A percentile compares a stretch with the other conserved stretches of the same genome.
phyloP scores from a whole-genome alignment of 2,113 vertebrate species.

The Morone chrysops region DNA sequence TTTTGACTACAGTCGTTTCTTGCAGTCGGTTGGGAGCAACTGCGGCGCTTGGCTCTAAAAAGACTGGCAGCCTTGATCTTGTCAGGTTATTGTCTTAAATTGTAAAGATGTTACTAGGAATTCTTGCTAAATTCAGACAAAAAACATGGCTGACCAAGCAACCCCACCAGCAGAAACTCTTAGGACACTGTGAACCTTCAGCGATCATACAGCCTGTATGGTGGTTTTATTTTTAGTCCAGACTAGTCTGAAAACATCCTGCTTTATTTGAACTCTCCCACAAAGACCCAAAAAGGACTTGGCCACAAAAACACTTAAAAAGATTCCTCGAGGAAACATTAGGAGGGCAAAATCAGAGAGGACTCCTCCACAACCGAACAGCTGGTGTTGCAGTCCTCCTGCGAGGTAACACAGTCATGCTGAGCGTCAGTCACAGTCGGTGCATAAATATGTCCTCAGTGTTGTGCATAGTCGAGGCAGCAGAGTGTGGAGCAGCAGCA shows the following conservation, averaged over 20 bases:
- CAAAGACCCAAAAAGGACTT: neutral
- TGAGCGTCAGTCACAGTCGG: slow-evolving; percentile 16
- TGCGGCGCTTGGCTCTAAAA: no score
- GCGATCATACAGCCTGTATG: neutral
- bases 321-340: neutral
- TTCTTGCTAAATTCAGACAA: neutral
- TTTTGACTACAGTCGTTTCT: no score
- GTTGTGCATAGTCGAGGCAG: neutral
- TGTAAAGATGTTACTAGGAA: neutral
- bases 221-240: no score
- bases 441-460: neutral
- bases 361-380: neutral
- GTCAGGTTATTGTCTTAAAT: no score
- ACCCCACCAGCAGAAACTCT: no score
- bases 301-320: neutral
- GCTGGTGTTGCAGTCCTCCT: neutral
- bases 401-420: slow-evolving; percentile 2
- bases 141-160: no score
- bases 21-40: no score
- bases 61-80: no score
- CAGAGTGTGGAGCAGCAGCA: neutral
- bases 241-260: neutral
- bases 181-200: no score
- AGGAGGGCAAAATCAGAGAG: slow-evolving; percentile 2
- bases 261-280: no score